These are phyloP conservation scores for Clistopyga incitator DNA, from an alignment of 2,888 invertebrate species.

Conservation along the genomic window DNA sequence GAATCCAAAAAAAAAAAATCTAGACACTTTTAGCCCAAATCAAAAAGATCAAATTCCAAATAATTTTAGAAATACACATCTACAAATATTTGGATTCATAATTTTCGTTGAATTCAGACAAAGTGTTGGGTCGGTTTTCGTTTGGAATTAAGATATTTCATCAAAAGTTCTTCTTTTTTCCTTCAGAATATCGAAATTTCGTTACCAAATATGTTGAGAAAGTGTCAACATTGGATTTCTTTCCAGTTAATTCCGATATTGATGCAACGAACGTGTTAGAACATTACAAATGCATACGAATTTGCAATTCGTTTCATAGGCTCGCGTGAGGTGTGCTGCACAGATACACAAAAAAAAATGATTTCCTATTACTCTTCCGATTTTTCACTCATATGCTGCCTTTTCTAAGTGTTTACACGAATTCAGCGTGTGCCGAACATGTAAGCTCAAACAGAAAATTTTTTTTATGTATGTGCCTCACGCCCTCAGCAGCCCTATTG, in stretches of 20 bases:
- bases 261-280: constrained; percentile 14
- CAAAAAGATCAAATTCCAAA: too few relatives aligned
- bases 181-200: neutral
- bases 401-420: neutral
- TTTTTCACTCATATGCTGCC: neutral
- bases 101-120: too few relatives aligned
- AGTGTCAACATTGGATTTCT: neutral
- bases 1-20: neutral
- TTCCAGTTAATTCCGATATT: neutral
- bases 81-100: too few relatives aligned
- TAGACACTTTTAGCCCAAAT: too few relatives aligned
- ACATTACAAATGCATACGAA: constrained; percentile 22
- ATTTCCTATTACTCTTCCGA: constrained; percentile 10
- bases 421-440: neutral
- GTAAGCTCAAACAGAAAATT: neutral
- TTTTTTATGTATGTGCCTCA: constrained; percentile 15
- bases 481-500: constrained; percentile 73
- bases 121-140: too few relatives aligned
- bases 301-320: constrained; percentile 51
- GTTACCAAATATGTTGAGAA: neutral
- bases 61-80: too few relatives aligned
- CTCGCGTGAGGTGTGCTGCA: constrained; percentile 22
- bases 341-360: neutral
- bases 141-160: too few relatives aligned
- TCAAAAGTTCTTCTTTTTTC: too few relatives aligned